Conservation (phyloP, 2,113 vertebrate species). For the Aegypius monachus region DNA sequence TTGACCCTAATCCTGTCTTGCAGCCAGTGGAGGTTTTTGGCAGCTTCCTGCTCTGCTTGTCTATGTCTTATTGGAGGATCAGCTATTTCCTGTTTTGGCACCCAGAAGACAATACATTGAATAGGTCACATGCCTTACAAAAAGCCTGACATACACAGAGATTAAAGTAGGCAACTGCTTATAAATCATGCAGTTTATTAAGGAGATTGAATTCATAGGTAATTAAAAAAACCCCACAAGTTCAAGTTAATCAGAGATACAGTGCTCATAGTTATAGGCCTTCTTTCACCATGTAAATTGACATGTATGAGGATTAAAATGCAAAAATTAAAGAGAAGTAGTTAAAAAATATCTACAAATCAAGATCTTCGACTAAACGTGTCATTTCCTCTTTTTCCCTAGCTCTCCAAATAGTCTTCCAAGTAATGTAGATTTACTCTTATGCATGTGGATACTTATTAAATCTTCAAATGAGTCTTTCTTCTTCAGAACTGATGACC, state of each 20-base stretch:
- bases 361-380: neutral
- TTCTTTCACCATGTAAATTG: neutral
- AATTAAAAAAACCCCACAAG: neutral
- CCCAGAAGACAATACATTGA: neutral
- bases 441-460: slow-evolving; percentile 69
- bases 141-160: neutral
- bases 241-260: neutral
- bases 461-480: slow-evolving; percentile 68
- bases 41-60: neutral
- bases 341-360: neutral
- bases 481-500: slow-evolving; percentile 65
- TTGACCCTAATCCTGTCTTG: neutral
- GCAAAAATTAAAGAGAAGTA: neutral
- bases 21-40: neutral
- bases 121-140: neutral
- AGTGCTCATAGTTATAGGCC: neutral
- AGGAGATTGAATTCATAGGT: neutral
- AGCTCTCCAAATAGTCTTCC: slow-evolving; percentile 34
- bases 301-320: neutral
- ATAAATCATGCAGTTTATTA: slow-evolving; percentile 49
- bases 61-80: neutral
- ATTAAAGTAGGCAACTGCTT: slow-evolving; percentile 5
- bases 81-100: neutral
- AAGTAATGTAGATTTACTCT: slow-evolving; percentile 39
- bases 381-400: slow-evolving; percentile 60